phyloP scores from a whole-genome alignment of 2,797 vertebrate genomes.

The Acanthopagrus latus region DNA sequence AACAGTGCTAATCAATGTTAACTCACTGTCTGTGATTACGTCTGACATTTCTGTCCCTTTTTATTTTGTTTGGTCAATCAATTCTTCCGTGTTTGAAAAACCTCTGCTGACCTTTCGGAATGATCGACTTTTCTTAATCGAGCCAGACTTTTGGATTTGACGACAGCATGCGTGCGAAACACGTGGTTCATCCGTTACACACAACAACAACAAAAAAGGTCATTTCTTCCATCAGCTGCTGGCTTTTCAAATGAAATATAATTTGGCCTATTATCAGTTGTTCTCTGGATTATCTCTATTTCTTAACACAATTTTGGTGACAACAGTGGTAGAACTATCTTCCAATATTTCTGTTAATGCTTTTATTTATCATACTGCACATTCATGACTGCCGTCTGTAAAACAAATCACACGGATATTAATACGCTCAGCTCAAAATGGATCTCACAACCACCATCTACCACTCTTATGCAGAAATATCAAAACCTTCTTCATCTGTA shows the following conservation, averaged over 20 bases:
- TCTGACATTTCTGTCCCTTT: neutral
- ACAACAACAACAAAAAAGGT: neutral
- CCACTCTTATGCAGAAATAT: neutral
- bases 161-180: neutral
- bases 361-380: neutral
- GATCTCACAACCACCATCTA: too few relatives aligned
- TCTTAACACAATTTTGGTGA: neutral
- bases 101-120: neutral
- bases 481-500: neutral
- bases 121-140: neutral
- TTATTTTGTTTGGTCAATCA: neutral
- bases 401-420: neutral
- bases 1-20: conserved; percentile 72
- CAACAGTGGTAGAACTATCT: neutral
- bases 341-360: neutral
- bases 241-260: neutral
- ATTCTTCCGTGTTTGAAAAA: neutral
- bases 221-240: neutral
- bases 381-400: neutral
- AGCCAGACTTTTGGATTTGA: neutral
- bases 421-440: neutral
- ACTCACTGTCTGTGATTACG: conserved; percentile 27
- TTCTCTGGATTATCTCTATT: neutral
- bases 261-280: neutral
- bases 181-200: neutral